Evolutionary conservation across 2,888 invertebrate genomes (phyloP).

Genomic region (Agonopterix heracliana): DNA sequence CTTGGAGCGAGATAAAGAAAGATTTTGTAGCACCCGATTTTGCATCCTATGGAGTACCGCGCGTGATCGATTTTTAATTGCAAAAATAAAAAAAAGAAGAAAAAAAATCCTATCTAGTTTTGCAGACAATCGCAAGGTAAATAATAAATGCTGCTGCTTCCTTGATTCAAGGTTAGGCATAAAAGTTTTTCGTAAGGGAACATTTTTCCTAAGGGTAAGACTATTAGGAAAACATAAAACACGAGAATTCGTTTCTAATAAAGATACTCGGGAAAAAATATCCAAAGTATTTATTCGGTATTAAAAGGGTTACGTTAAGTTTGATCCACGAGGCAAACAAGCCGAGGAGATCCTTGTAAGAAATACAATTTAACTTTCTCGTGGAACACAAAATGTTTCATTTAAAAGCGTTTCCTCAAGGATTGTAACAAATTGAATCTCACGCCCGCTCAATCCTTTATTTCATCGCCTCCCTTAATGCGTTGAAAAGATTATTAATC

Average conservation of each 20-base stretch:
- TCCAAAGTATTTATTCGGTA: conserved; percentile 36
- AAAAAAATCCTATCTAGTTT: too few species aligned
- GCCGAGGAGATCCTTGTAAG: conserved; percentile 42
- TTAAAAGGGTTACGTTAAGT: conserved; percentile 44
- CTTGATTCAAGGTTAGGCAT: too few species aligned
- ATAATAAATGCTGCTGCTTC: too few species aligned
- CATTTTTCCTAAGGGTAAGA: too few species aligned
- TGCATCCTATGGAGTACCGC: too few species aligned
- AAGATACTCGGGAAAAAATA: conserved; percentile 18
- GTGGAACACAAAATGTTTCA: conserved; percentile 61
- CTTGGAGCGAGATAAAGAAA: too few species aligned
- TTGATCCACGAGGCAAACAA: conserved; percentile 43
- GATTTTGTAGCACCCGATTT: too few species aligned
- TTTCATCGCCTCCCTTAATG: conserved; percentile 56
- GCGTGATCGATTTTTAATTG: too few species aligned
- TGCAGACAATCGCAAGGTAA: too few species aligned
- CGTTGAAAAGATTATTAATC: conserved; percentile 65
- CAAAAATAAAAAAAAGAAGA: too few species aligned
- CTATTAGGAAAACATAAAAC: neutral
- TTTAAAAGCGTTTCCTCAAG: conserved; percentile 61
- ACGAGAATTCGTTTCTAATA: neutral
- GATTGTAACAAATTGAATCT: conserved; percentile 69
- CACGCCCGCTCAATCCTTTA: conserved; percentile 65
- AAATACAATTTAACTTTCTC: conserved; percentile 67
- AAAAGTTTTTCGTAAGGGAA: too few species aligned